A percentile compares a stretch with the other conserved stretches of the same genome.
Conservation (phyloP, 2,888 invertebrate genomes). For the Odontocerum albicorne region DNA sequence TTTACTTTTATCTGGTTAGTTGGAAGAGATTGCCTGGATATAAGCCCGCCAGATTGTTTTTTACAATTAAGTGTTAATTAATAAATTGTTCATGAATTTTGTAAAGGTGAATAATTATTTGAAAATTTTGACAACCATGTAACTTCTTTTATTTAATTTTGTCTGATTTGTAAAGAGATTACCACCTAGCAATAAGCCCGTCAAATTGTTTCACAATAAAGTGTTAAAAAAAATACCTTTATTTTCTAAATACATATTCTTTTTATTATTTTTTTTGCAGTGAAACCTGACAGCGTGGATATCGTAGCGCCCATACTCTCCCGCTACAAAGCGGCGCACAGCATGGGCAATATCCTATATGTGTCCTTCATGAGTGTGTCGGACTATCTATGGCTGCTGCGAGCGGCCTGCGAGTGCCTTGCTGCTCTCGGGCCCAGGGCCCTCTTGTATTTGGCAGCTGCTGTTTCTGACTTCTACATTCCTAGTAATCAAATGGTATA, state of each 20-base stretch:
- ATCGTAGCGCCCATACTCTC: conserved; percentile 70
- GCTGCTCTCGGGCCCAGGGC: conserved; percentile 67
- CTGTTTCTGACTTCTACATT: conserved; percentile 98
- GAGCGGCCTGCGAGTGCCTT: conserved; percentile 79
- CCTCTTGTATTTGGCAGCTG: conserved; percentile 94
- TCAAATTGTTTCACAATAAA: too few species aligned
- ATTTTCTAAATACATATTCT: background rate
- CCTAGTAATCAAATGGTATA: conserved; percentile 88
- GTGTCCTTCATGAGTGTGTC: conserved; percentile 82
- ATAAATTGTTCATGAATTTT: too few species aligned
- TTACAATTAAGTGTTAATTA: too few species aligned
- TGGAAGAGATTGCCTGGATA: too few species aligned
- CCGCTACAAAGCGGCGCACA: conserved; percentile 80
- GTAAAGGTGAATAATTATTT: too few species aligned
- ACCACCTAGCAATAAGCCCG: too few species aligned
- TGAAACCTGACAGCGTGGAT: conserved; percentile 72
- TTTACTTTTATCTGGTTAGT: too few species aligned
- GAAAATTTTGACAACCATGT: too few species aligned
- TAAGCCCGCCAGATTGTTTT: too few species aligned
- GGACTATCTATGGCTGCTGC: conserved; percentile 90
- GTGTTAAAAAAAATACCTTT: too few species aligned
- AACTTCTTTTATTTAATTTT: too few species aligned
- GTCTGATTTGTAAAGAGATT: too few species aligned
- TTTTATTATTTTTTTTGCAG: conserved; percentile 45
- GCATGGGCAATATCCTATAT: conserved; percentile 71